Evolutionary conservation across 2,113 vertebrate genomes (phyloP).

Genomic region (Otolemur garnettii): DNA sequence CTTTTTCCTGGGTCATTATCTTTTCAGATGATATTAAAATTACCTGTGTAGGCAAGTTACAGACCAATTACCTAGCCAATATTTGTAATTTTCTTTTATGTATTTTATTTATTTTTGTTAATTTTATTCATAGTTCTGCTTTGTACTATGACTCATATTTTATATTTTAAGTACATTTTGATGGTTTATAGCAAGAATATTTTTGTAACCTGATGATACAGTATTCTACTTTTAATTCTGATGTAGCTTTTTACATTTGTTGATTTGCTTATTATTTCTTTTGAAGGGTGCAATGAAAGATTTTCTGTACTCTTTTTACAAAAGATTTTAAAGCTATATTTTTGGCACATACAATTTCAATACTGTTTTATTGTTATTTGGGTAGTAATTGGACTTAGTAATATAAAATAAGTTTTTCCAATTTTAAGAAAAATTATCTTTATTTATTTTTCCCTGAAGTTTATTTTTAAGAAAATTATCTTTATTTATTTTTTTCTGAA

Average conservation of each 20-base stretch:
- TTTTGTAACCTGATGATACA: not conserved
- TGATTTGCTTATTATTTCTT: not conserved
- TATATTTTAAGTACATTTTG: not conserved
- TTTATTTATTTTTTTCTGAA: not conserved
- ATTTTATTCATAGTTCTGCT: not conserved
- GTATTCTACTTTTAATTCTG: not conserved
- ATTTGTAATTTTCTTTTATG: not conserved
- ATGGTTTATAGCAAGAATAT: not conserved
- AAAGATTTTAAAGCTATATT: not conserved
- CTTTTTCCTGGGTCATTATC: not conserved
- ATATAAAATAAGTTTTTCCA: not conserved
- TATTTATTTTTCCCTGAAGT: not conserved
- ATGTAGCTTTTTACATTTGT: not conserved
- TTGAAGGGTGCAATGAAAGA: not conserved
- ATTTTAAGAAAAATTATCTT: not conserved
- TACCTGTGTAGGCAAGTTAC: not conserved
- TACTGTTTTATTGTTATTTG: not conserved
- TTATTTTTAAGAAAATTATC: too few species aligned
- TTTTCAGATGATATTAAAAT: not conserved
- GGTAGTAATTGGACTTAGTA: not conserved
- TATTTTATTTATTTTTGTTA: not conserved
- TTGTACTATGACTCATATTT: not conserved
- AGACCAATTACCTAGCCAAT: not conserved
- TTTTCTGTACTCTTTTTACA: fast-evolving
- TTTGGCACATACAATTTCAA: not conserved